These are phyloP conservation scores for Parazoanthus atlanticus DNA, from an alignment of 92 coral and sea anemone genomes.

Conservation along the genomic window DNA sequence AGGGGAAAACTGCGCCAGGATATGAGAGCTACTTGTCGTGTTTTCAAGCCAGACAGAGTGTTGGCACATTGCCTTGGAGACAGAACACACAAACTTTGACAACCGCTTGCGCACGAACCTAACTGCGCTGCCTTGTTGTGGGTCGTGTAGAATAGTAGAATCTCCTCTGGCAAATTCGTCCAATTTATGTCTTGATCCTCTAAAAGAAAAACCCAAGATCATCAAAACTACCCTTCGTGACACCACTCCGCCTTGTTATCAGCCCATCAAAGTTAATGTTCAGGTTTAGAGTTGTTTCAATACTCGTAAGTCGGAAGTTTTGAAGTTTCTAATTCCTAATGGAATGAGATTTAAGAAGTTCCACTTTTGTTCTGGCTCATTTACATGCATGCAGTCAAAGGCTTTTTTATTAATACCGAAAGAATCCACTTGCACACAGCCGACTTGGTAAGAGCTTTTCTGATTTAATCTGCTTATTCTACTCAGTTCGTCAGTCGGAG, in stretches of 20 bases:
- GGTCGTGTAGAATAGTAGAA: not conserved
- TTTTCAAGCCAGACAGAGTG: slow-evolving; percentile 1
- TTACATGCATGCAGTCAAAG: not conserved
- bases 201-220: not conserved
- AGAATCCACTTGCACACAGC: slow-evolving; percentile 7
- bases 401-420: not conserved
- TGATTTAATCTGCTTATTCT: slow-evolving; percentile 11
- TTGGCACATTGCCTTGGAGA: slow-evolving; percentile 7
- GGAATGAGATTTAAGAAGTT: slow-evolving; percentile 22
- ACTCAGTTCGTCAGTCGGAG: not conserved
- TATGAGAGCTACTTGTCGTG: slow-evolving; percentile 5
- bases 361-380: not conserved
- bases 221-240: slow-evolving; percentile 5
- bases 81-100: not conserved
- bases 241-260: slow-evolving; percentile 14
- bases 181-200: not conserved
- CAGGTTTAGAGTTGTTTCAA: slow-evolving; percentile 3
- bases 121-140: not conserved
- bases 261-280: not conserved
- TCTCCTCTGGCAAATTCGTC: not conserved
- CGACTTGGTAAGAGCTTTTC: slow-evolving; percentile 9
- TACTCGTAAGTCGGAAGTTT: slow-evolving; percentile 31
- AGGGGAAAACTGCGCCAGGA: slow-evolving; percentile 1
- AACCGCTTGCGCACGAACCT: not conserved
- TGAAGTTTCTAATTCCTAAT: slow-evolving; percentile 19